Base-by-base conservation (phyloP, 2,888 invertebrate genomes). In the Cabera pusaria region DNA sequence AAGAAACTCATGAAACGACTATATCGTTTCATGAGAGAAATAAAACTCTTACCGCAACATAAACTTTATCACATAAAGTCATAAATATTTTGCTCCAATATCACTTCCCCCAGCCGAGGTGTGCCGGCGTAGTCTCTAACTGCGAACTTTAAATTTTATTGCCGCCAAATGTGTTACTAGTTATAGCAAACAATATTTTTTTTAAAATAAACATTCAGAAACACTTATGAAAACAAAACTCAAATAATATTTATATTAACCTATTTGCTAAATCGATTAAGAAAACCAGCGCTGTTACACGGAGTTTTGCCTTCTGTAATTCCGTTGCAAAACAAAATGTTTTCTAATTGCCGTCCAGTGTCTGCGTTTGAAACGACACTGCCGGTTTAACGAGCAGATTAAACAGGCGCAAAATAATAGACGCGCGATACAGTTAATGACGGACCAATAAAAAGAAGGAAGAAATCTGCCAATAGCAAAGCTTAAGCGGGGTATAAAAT, bases 391-490 rank as follows among this genome's bases (percentile, higher is more conserved):
- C 66, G 65, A 64, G 58, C 59, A 56, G 63, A 72, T 68, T 68
- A 73, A 74, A 73, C 64, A 73, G 72, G 67, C 58, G 53, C 63
- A 71, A 71, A 79, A 73, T 78, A 79, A 76, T 77, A 74, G 72
- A 71, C 66, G 69, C 56, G 65, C 70, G 74, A 77, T 78, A 82
- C 78, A 78, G 72, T 82, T 81, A 81, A 81, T 80, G 79, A 73
- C 72, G 65, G 65, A 61, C 67, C 64, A 75, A 77, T 75, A 75
- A 82, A 80, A 75, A 72, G 72, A 60, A 78, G 68, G 72, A 80
- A 74, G 72, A 81, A 84, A 86, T 82, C 80, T 84, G 82, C 84
- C 87, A 85, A 87, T 82, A 81, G 78, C 84, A 81, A 75, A 76
- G 80, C 81, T 83, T 80, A 82, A 80, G 81, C 81, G 72, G 69